These are phyloP conservation scores for Drosophila santomea DNA, from an alignment of 1,140 invertebrate genomes.

Conservation along the genomic window DNA sequence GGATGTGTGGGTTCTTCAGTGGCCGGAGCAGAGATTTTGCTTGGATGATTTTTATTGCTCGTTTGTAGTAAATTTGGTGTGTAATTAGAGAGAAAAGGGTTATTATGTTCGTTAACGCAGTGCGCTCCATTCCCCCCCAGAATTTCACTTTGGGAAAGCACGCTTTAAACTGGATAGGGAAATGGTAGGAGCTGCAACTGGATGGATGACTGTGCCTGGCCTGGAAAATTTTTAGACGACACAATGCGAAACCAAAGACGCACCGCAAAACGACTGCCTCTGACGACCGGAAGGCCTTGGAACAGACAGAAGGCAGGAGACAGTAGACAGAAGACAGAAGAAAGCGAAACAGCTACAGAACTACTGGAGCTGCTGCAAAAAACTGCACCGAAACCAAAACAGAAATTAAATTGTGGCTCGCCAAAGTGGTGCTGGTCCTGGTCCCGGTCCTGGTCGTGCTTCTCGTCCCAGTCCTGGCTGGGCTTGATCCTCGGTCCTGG, in stretches of 20 bases:
- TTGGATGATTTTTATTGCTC: slow-evolving; percentile 80
- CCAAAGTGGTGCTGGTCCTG: slow-evolving; percentile 39
- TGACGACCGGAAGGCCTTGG: slow-evolving; percentile 40
- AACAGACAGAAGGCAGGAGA: slow-evolving; percentile 6
- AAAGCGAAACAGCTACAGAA: slow-evolving; percentile 1
- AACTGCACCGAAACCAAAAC: slow-evolving; percentile 47
- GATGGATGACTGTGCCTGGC: neutral
- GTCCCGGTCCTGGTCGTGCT: neutral
- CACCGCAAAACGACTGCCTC: slow-evolving; percentile 43
- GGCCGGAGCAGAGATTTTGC: slow-evolving; percentile 70
- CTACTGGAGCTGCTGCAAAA: slow-evolving; percentile 13
- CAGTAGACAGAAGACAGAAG: neutral
- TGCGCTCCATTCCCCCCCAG: neutral
- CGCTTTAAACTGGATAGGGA: neutral
- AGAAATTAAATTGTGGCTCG: slow-evolving; percentile 72
- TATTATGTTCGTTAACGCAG: slow-evolving; percentile 65
- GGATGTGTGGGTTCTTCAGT: slow-evolving; percentile 2
- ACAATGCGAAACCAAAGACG: slow-evolving; percentile 39
- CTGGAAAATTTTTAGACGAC: slow-evolving; percentile 36
- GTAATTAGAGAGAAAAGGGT: slow-evolving; percentile 74
- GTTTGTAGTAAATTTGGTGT: slow-evolving; percentile 80
- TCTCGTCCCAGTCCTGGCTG: neutral
- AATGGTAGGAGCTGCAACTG: neutral
- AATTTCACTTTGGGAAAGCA: neutral
- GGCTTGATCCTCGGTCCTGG: neutral